Conservation (phyloP, 1,140 invertebrate genomes). For the Phortica variegata region DNA sequence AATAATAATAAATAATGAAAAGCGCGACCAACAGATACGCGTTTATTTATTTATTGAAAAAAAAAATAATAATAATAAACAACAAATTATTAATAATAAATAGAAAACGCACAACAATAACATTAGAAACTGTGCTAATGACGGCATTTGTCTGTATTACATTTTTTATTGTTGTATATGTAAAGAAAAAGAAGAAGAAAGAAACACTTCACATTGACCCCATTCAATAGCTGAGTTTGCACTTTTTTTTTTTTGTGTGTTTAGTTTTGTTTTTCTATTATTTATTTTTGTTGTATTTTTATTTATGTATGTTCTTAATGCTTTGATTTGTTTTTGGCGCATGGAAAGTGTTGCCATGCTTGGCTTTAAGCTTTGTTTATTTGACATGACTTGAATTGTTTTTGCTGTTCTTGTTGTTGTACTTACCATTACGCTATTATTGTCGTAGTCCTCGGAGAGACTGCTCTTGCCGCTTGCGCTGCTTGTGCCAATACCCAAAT, state of each 20-base stretch:
- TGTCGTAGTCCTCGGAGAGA: slow-evolving; percentile 70
- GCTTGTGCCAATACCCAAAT: slow-evolving; percentile 77
- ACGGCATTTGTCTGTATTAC: slow-evolving; percentile 6
- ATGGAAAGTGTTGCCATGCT: too few relatives aligned
- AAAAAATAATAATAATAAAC: slow-evolving; percentile 9
- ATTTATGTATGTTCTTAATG: neutral
- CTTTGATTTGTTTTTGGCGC: too few relatives aligned
- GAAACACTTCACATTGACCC: too few relatives aligned
- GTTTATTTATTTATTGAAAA: too few relatives aligned
- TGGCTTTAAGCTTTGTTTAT: neutral
- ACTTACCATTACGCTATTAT: slow-evolving; percentile 69
- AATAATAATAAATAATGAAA: slow-evolving; percentile 5
- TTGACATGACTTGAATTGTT: neutral
- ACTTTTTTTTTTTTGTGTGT: too few relatives aligned
- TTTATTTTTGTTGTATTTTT: neutral
- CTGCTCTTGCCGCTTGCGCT: slow-evolving; percentile 73
- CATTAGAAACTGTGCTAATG: slow-evolving; percentile 19
- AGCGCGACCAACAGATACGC: slow-evolving; percentile 10
- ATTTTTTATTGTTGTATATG: too few relatives aligned
- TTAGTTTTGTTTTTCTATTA: slow-evolving; percentile 1
- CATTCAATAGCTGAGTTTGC: too few relatives aligned
- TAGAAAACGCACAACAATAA: slow-evolving; percentile 9
- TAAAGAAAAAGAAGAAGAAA: too few relatives aligned
- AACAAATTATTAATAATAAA: slow-evolving; percentile 4
- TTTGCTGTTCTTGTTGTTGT: neutral